phyloP scores from a whole-genome alignment of 2,113 vertebrate genomes.

The Puntigrus tetrazona region DNA sequence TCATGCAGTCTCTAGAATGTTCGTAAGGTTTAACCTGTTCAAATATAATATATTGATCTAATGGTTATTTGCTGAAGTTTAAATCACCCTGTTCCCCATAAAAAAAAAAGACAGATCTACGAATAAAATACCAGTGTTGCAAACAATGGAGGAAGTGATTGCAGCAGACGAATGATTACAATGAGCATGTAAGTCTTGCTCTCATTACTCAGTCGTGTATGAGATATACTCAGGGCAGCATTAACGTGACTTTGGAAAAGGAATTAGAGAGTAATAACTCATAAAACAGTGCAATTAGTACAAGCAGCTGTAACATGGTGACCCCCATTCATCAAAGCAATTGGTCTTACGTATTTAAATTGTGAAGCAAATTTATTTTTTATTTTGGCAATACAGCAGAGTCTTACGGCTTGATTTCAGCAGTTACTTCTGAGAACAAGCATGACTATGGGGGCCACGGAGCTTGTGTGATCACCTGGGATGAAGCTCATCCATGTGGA shows the following conservation, averaged over 20 bases:
- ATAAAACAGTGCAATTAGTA: conserved; percentile 75
- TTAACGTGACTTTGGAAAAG: conserved; percentile 59
- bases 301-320: conserved; percentile 72
- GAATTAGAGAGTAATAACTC: conserved; percentile 69
- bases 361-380: conserved; percentile 51
- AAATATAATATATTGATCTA: conserved; percentile 22
- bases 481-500: conserved; percentile 34
- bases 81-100: conserved; percentile 55
- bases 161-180: conserved; percentile 64
- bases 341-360: conserved; percentile 64
- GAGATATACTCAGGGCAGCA: conserved; percentile 63
- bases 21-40: neutral
- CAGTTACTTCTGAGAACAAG: neutral
- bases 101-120: conserved; percentile 43
- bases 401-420: conserved; percentile 25
- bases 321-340: conserved; percentile 74
- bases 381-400: conserved; percentile 40
- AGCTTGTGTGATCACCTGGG: conserved; percentile 8
- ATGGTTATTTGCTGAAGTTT: conserved; percentile 35
- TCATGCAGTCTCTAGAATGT: neutral
- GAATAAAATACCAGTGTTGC: conserved; percentile 50
- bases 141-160: conserved; percentile 48
- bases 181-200: conserved; percentile 66
- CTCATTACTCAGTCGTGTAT: conserved; percentile 67
- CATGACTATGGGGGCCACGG: neutral